phyloP scores from a whole-genome alignment of 1,140 invertebrate species.

The Luehdorfia chinensis region DNA sequence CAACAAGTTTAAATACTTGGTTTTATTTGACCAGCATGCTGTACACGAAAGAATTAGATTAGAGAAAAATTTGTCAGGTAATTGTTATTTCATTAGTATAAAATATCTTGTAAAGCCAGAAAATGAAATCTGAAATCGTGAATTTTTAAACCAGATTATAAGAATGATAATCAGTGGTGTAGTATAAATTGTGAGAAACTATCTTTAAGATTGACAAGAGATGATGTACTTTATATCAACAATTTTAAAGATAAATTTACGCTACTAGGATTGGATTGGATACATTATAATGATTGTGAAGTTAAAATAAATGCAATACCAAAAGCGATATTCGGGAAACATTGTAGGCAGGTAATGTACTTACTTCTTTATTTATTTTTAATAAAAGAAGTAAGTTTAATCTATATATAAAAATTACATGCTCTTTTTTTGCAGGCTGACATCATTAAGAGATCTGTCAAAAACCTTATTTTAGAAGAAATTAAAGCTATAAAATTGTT shows the following conservation, averaged over 20 bases:
- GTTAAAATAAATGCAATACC: conserved; percentile 47
- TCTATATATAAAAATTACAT: conserved; percentile 1
- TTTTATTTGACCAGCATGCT: conserved; percentile 87
- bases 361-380: too few relatives aligned
- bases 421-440: conserved; percentile 37
- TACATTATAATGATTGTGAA: conserved; percentile 28
- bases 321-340: conserved; percentile 57
- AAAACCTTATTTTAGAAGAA: conserved; percentile 48
- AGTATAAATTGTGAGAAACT: conserved; percentile 37
- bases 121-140: too few relatives aligned
- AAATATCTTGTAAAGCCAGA: not conserved
- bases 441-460: conserved; percentile 44
- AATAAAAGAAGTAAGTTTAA: too few relatives aligned
- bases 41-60: conserved; percentile 84
- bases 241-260: conserved; percentile 56
- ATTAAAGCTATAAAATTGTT: conserved; percentile 44
- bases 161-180: conserved; percentile 39
- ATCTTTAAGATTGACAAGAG: conserved; percentile 36
- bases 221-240: conserved; percentile 48
- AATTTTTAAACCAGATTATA: conserved; percentile 41
- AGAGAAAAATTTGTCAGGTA: conserved; percentile 73
- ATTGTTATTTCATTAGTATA: not conserved
- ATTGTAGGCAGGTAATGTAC: conserved; percentile 47
- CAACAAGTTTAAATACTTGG: conserved; percentile 61
- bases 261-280: conserved; percentile 51